Evolutionary conservation across 2,113 vertebrate genomes (phyloP), one percentile per base, ranked within the genome.

Genomic region (Larimichthys polyactis): DNA sequence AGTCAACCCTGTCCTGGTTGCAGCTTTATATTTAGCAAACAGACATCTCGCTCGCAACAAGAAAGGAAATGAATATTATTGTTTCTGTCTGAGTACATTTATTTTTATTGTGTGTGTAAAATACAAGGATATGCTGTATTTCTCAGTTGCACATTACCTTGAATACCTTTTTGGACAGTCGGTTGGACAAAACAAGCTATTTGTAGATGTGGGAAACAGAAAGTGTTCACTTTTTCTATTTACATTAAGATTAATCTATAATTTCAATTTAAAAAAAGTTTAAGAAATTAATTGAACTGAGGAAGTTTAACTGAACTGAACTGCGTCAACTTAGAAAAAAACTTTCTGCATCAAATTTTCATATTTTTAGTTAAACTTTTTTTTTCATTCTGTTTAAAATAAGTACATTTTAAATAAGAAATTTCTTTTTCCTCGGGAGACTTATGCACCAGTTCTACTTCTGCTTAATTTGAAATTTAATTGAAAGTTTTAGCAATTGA

Each of bases 401-500:
- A 1, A 54, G 19, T 4, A 48, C 11, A 65, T 60, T 83, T 71
- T 58, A 48, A 71, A 75, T 73, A 12, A 62, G 10, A 43, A 51
- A 43, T 60, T 19, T 74, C 27, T 51, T 74, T 51, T 43, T 36
- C 12, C 4, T 0, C 10, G 17, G 5, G 0, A 6, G 2, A 51
- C 14, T 58, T 75, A 43, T 63, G 27, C 43, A 44, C 27, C 44
- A 60, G 20, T 46, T 59, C 7, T 29, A 11, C 16, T 66, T 36
- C 55, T 11, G 6, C 65, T 71, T 60, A 68, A 59, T 73, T 51
- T 24, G 24, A 64, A 84, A 70, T 67, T 6, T 66, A 46, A 84
- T 86, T 84, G 36, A 52, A 90, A 81, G 63, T 81, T 78, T 59
- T 52, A 83, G 36, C 22, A 60, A 16, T 67, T 46, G 27, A 60